Evolutionary conservation across 23 tunicate genomes (phyloP).

Genomic region (Halocynthia aurantium): DNA sequence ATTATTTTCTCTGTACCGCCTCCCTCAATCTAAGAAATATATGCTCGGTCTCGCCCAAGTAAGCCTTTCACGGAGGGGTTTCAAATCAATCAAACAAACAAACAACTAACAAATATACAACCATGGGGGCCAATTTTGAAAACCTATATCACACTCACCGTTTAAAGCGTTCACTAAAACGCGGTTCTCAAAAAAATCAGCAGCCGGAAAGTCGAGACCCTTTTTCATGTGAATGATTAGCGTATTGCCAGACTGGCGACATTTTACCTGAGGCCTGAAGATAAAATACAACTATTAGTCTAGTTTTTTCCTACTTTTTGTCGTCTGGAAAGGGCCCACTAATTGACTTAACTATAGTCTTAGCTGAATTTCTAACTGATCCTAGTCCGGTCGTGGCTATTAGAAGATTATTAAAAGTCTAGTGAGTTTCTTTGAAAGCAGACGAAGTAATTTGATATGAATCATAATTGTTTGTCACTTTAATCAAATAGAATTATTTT

Average conservation of each 20-base stretch:
- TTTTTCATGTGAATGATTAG: slow-evolving; percentile 18
- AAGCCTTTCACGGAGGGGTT: no score
- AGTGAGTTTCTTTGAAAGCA: no score
- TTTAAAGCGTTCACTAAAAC: slow-evolving; percentile 38
- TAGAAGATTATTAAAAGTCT: neutral
- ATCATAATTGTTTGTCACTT: no score
- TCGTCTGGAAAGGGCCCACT: no score
- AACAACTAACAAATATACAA: neutral
- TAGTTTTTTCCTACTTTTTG: neutral
- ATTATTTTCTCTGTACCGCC: no score
- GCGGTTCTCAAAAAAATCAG: slow-evolving; percentile 63
- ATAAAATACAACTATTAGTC: neutral
- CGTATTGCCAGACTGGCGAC: slow-evolving; percentile 9
- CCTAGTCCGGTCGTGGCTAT: neutral
- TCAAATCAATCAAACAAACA: neutral
- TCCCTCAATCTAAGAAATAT: no score
- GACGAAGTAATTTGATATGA: no score
- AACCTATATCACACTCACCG: slow-evolving; percentile 25
- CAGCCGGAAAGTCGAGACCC: slow-evolving; percentile 73
- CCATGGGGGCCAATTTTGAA: neutral
- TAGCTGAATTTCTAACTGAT: no score
- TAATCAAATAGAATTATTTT: no score
- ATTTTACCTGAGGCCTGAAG: slow-evolving; percentile 50
- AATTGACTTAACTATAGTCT: no score
- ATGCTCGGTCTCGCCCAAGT: no score